Base-by-base conservation (phyloP, 2,113 vertebrate species). In the Neogobius melanostomus region DNA sequence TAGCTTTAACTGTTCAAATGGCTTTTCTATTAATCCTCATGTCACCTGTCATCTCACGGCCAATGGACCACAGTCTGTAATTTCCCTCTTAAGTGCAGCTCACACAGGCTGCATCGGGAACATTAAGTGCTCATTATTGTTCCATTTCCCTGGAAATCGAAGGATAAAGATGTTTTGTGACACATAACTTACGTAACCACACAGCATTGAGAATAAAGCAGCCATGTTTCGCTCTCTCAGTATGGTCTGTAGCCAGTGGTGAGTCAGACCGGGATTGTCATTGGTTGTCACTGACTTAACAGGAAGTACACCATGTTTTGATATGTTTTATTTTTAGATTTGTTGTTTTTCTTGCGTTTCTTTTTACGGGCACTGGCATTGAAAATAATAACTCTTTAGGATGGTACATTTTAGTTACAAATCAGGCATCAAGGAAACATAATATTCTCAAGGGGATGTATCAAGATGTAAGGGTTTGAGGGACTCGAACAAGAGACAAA, bases 191-290 rank as follows among this genome's bases (percentile, higher is more conserved):
- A 28, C 48, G 66, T 59, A 83, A 84, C 54, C 47, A 49, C 47
- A 52, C 44, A 45, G 72, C 12, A 45, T 63, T 60, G 76, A 69
- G 51, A 66, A 69, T 46, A 66, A 68, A 73, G 62, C 68, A 11
- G 44, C 45, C 61, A 51, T 17, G 15, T 76, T 79, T 65, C 68
- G 71, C 11, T 42, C 28, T 42, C 12, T 42, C 28, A 3, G 8
- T 79, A 84, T 80, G 68, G 77, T 79, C 47, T 14, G 61, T 6
- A 14, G 72, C 15, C 14, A 51, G 14, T 51, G 53, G 4, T 84
- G 83, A 89, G 62, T 90, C 86, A 84, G 81, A 74, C 54, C 54
- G 68, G 54, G 74, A 52, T 85, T 87, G 82, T 82, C 67, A 43
- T 47, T 14, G 62, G 64, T 44, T 85, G 84, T 80, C 70, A 43